A percentile compares a stretch with the other conserved stretches of the same genome.
These are phyloP conservation scores for Apodemia zela DNA, from an alignment of 2,888 invertebrate species.

Conservation along the genomic window DNA sequence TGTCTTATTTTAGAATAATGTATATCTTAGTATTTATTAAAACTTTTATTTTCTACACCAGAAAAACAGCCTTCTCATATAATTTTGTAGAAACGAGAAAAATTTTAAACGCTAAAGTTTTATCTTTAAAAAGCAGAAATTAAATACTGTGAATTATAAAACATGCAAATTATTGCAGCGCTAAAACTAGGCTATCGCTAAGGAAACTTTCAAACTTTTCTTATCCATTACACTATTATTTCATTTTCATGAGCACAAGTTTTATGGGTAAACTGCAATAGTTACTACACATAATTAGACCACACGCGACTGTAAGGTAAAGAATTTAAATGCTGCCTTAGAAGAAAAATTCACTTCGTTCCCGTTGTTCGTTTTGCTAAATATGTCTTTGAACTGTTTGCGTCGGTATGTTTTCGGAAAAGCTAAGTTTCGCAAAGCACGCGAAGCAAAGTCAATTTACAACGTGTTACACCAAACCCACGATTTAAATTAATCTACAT, in stretches of 20 bases:
- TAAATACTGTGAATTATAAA: constrained; percentile 12
- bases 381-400: constrained; percentile 69
- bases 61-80: too few species aligned
- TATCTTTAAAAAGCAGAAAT: constrained; percentile 9
- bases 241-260: constrained; percentile 47
- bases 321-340: constrained; percentile 72
- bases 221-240: constrained; percentile 53
- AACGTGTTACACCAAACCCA: constrained; percentile 67
- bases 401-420: constrained; percentile 64
- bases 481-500: constrained; percentile 65
- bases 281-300: constrained; percentile 65
- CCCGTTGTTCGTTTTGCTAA: constrained; percentile 65
- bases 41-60: too few species aligned
- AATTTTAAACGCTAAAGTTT: neutral
- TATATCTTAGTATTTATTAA: too few species aligned
- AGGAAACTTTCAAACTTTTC: constrained; percentile 44
- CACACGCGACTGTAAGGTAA: constrained; percentile 71
- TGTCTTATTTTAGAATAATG: too few species aligned
- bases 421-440: constrained; percentile 48
- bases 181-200: constrained; percentile 54
- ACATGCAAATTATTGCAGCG: constrained; percentile 44
- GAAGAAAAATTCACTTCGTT: constrained; percentile 67
- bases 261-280: constrained; percentile 39
- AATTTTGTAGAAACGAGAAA: neutral
- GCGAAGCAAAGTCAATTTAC: constrained; percentile 62